A percentile compares a stretch with the other conserved stretches of the same genome.
Evolutionary conservation across 2,797 vertebrate species (phyloP).

Genomic region (Capromys pilorides): DNA sequence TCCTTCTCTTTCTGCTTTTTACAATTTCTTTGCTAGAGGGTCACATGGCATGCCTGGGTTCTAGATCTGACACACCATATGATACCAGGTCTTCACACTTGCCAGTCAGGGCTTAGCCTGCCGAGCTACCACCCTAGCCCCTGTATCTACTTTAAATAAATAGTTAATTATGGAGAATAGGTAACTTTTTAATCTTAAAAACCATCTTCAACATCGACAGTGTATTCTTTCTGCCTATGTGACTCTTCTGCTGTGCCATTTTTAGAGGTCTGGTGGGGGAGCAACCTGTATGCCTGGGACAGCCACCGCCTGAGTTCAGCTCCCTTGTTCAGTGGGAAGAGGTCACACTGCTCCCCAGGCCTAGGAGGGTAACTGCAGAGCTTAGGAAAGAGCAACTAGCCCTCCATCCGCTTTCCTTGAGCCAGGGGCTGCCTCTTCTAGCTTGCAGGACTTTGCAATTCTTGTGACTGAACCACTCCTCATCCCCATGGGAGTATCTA

Average conservation of each 20-base stretch:
- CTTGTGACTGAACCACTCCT: background rate
- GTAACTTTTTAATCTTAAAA: background rate
- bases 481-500: background rate
- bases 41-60: too few relatives aligned
- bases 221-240: background rate
- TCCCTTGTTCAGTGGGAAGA: background rate
- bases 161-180: background rate
- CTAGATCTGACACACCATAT: too few relatives aligned
- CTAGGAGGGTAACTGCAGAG: background rate
- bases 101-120: too few relatives aligned
- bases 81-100: too few relatives aligned
- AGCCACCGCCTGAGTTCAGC: accelerated
- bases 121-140: too few relatives aligned
- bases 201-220: background rate
- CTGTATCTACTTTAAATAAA: background rate
- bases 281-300: background rate
- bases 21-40: too few relatives aligned
- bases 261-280: background rate
- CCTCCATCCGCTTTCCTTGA: background rate
- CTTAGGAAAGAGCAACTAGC: background rate
- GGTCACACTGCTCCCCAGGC: background rate
- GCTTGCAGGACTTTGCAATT: background rate
- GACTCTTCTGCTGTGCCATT: background rate
- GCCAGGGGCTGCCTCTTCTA: background rate
- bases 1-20: too few relatives aligned